These are phyloP conservation scores for Mola mola DNA, from an alignment of 2,113 vertebrate species.

Conservation along the genomic window DNA sequence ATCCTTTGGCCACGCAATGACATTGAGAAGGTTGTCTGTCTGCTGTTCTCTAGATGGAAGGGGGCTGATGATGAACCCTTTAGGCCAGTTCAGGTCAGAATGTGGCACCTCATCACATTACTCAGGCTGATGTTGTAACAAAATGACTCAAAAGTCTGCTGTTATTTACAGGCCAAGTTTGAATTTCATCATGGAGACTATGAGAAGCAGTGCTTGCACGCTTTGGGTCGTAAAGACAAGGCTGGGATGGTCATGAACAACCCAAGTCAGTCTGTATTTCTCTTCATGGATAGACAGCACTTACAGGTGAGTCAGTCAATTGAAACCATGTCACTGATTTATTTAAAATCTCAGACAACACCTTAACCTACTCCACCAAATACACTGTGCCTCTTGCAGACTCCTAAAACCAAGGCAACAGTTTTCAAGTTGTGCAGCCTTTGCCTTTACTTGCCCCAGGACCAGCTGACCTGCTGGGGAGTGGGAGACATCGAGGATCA, in stretches of 20 bases:
- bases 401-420: constrained; percentile 99
- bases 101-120: neutral
- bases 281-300: constrained; percentile 98
- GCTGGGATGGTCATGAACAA: constrained; percentile 94
- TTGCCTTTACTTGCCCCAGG: constrained; percentile 99
- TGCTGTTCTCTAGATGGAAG: constrained; percentile 99
- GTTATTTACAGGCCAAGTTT: constrained; percentile 92
- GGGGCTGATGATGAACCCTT: constrained; percentile 95
- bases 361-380: neutral
- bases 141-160: constrained; percentile 6
- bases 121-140: neutral
- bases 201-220: constrained; percentile 99
- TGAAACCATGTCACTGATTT: neutral
- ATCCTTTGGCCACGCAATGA: constrained; percentile 99
- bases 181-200: constrained; percentile 99
- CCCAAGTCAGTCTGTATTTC: constrained; percentile 94
- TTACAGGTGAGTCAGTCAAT: constrained; percentile 86
- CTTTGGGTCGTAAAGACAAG: constrained; percentile 98
- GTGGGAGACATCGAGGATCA: constrained; percentile 98
- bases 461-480: constrained; percentile 99
- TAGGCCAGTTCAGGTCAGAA: constrained; percentile 95
- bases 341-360: neutral
- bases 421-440: constrained; percentile 99
- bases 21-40: constrained; percentile 99
- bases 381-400: constrained; percentile 77